Percentiles rank a stretch among this genome's conserved stretches.
These are phyloP conservation scores for Hyalella azteca DNA, from an alignment of 2,888 invertebrate species.

Conservation along the genomic window DNA sequence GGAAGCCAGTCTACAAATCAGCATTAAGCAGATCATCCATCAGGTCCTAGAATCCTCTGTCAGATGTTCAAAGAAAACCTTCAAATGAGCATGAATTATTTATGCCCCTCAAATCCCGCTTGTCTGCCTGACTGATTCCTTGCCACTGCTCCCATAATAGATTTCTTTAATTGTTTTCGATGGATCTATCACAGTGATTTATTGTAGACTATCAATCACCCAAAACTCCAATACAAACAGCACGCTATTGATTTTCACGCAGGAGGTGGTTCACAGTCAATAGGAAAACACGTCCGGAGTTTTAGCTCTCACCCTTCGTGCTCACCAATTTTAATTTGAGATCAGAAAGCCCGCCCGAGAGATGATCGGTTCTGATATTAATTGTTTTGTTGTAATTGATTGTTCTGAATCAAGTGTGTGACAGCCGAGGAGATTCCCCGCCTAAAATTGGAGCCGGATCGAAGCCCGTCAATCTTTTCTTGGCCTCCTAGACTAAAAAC, in stretches of 20 bases:
- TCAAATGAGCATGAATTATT: slow-evolving; percentile 37
- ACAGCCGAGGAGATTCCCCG: neutral
- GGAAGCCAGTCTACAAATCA: slow-evolving; percentile 23
- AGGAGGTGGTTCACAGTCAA: slow-evolving; percentile 30
- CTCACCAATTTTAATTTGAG: slow-evolving; percentile 13
- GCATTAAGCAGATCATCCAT: slow-evolving; percentile 23
- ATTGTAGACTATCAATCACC: slow-evolving; percentile 10
- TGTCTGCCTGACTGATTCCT: slow-evolving; percentile 29
- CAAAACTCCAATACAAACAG: slow-evolving; percentile 14
- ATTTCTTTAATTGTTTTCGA: slow-evolving; percentile 37
- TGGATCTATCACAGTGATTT: slow-evolving; percentile 36
- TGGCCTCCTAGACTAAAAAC: no score
- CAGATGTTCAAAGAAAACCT: slow-evolving; percentile 33
- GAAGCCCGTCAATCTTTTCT: no score
- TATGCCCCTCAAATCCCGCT: slow-evolving; percentile 24
- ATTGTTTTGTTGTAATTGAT: neutral
- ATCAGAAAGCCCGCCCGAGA: neutral
- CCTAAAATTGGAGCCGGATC: no score
- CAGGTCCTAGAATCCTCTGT: slow-evolving; percentile 7
- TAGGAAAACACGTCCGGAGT: slow-evolving; percentile 12
- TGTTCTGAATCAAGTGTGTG: neutral
- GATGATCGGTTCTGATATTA: slow-evolving; percentile 1
- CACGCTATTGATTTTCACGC: slow-evolving; percentile 29
- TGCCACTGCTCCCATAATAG: slow-evolving; percentile 36
- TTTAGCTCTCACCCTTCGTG: slow-evolving; percentile 18